Evolutionary conservation across 2,888 invertebrate genomes (phyloP).

Genomic region (Pyrrhia umbra): DNA sequence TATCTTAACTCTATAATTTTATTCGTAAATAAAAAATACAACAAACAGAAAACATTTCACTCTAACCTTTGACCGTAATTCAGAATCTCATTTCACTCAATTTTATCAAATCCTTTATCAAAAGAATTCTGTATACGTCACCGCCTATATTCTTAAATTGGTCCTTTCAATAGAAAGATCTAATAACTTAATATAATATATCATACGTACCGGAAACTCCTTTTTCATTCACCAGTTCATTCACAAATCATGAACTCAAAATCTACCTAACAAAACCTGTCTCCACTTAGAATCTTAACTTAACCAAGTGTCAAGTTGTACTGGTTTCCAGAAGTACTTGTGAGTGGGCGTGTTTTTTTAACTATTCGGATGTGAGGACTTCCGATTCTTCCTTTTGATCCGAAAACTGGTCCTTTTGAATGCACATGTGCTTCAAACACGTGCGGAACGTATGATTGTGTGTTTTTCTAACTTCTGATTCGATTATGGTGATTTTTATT

Average conservation of each 20-base stretch:
- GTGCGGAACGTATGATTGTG: constrained; percentile 67
- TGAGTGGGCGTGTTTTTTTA: constrained; percentile 53
- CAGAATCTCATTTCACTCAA: constrained; percentile 1
- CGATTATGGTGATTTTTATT: constrained; percentile 58
- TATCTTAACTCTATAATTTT: no score
- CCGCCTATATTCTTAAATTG: constrained; percentile 25
- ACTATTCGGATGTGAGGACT: constrained; percentile 59
- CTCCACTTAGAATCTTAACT: neutral
- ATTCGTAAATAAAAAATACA: no score
- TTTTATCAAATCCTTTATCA: neutral
- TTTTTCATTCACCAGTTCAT: constrained; percentile 55
- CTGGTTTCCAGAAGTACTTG: constrained; percentile 48
- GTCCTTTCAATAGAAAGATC: constrained; percentile 48
- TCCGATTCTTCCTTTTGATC: constrained; percentile 74
- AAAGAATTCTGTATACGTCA: neutral
- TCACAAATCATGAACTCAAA: constrained; percentile 40
- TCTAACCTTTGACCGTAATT: neutral
- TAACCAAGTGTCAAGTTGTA: constrained; percentile 23
- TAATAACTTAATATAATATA: constrained; percentile 60
- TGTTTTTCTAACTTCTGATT: constrained; percentile 64
- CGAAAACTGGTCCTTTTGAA: constrained; percentile 65
- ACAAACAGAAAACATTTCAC: neutral
- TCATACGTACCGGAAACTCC: constrained; percentile 55
- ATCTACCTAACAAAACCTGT: constrained; percentile 29
- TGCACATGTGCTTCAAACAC: constrained; percentile 71